Evolutionary conservation across 2,888 invertebrate genomes (phyloP).

Genomic region (Sussaba pulchella): DNA sequence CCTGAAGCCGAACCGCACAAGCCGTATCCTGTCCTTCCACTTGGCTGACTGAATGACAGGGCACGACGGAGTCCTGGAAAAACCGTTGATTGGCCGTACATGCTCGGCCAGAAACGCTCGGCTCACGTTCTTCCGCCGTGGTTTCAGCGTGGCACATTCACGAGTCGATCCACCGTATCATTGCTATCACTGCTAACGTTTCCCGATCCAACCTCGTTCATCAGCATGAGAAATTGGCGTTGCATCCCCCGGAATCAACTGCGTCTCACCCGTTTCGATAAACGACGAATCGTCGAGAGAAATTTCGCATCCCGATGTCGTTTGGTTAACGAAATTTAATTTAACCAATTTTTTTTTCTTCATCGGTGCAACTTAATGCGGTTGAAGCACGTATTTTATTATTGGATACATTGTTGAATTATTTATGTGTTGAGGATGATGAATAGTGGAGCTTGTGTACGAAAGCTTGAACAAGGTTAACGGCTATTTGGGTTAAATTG

Average conservation of each 20-base stretch:
- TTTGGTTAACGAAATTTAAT: background rate
- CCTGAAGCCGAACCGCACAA: conserved; percentile 81
- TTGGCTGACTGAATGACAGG: conserved; percentile 83
- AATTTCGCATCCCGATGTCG: background rate
- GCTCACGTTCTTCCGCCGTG: conserved; percentile 4
- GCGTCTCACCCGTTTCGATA: background rate
- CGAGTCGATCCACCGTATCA: background rate
- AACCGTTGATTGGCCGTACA: conserved; percentile 81
- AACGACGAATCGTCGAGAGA: background rate
- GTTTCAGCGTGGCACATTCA: conserved; percentile 8
- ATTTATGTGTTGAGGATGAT: too few relatives aligned
- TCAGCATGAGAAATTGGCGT: background rate
- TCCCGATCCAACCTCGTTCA: conserved; percentile 22
- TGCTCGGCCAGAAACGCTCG: conserved; percentile 40
- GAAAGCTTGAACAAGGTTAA: too few relatives aligned
- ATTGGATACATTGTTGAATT: too few relatives aligned
- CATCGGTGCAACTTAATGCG: too few relatives aligned
- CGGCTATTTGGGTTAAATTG: too few relatives aligned
- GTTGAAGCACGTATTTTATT: too few relatives aligned
- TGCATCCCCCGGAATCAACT: background rate
- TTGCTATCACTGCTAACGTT: conserved; percentile 6
- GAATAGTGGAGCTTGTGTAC: too few relatives aligned
- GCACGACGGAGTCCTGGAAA: conserved; percentile 76
- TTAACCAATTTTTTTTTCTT: background rate
- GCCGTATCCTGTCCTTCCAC: conserved; percentile 81